Percentiles rank a stretch among this genome's conserved stretches.
phyloP scores from a whole-genome alignment of 2,888 invertebrate genomes.

The Aethes cnicana region DNA sequence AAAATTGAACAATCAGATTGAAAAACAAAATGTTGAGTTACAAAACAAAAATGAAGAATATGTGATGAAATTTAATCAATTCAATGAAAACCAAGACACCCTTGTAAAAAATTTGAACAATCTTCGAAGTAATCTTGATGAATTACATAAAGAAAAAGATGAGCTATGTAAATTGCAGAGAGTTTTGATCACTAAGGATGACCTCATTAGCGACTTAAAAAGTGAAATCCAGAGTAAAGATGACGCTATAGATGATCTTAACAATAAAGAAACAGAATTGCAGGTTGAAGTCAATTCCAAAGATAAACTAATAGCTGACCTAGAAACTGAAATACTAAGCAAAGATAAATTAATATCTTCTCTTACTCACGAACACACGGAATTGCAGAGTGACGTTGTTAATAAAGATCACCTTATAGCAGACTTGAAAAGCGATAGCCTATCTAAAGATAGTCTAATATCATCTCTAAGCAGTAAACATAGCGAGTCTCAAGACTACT shows the following conservation, averaged over 20 bases:
- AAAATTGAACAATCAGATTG: no score
- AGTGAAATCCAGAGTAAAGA: neutral
- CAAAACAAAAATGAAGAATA: constrained; percentile 36
- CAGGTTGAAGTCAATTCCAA: constrained; percentile 45
- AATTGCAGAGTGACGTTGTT: neutral
- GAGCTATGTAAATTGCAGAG: constrained; percentile 30
- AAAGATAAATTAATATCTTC: neutral
- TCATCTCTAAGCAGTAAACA: constrained; percentile 41
- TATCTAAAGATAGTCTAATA: constrained; percentile 36
- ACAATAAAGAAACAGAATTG: no score
- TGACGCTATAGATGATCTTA: no score
- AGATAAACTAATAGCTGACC: constrained; percentile 41
- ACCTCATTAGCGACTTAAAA: constrained; percentile 37
- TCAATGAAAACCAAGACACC: constrained; percentile 44
- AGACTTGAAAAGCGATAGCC: constrained; percentile 8
- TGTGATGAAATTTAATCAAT: constrained; percentile 33
- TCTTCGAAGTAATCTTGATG: constrained; percentile 8
- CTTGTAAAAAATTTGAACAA: constrained; percentile 38
- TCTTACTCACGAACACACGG: neutral
- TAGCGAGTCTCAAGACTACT: constrained; percentile 41
- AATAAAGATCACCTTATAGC: constrained; percentile 14
- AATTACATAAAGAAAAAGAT: constrained; percentile 14
- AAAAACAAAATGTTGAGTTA: constrained; percentile 37
- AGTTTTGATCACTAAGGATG: constrained; percentile 44
- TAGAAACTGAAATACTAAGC: neutral